Base-by-base conservation (phyloP, 2,797 vertebrate species). In the Eulemur rubriventer region DNA sequence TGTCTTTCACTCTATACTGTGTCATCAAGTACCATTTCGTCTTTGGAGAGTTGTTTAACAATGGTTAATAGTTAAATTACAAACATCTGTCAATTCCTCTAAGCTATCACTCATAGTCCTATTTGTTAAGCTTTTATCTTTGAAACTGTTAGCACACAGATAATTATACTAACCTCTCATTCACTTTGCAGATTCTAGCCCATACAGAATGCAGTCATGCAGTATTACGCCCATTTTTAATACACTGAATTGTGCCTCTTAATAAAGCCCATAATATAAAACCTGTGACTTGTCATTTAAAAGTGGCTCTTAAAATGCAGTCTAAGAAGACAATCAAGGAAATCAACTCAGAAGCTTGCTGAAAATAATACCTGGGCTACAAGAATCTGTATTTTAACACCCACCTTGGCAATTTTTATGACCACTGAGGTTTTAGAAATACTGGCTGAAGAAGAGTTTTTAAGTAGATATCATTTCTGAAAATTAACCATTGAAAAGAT, bases 401-500 rank as follows among this genome's bases (percentile, higher is more conserved):
- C 61, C 7, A 65, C 1, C 24, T 11, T 33, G 52, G 12, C 6
- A 26, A 91, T 67, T 69, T 52, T 87, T 85, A 22, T 14, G 30
- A 90, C 33, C n/a, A 80, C 33, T 6, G 1, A 86, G 87, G 33
- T 81, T 94, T 94, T 84, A 90, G 75, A 95, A 92, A 79, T 76
- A 89, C 1, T 94, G n/a, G 4, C 73, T 89, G 13, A 92, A 28
- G 52, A n/a, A 30, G 76, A 82, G 38, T 73, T 86, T 46, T 86
- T 38, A 72, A 87, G 38, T 90, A 85, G 78, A 67, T 90, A 57
- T 67, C 13, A 70, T 46, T 89, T 92, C 69, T 91, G 2, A 81
- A 91, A 96, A 91, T 79, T 73, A 91, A 90, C 48, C 80, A 91
- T 26, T 72, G 46, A 81, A 84, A 88, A 95, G 79, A 35, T 90